phyloP scores from a whole-genome alignment of 2,113 vertebrate species.

The Mastomys natalensis region DNA sequence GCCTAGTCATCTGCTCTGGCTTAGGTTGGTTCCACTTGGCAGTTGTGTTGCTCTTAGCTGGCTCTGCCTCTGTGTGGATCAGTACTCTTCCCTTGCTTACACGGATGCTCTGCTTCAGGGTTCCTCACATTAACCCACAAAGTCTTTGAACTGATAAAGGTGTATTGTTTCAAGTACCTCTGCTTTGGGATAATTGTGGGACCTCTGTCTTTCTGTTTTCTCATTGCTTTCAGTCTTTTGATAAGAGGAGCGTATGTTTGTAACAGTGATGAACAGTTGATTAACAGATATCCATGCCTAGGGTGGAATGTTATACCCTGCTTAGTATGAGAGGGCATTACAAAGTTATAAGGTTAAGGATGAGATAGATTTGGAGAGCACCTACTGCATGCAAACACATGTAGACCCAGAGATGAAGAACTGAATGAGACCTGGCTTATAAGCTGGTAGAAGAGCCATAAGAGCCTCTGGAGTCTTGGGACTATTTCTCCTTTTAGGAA shows the following conservation, averaged over 20 bases:
- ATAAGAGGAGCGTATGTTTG: neutral
- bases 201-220: neutral
- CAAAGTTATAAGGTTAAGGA: neutral
- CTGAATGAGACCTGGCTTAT: neutral
- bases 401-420: neutral
- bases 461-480: neutral
- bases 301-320: neutral
- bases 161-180: neutral
- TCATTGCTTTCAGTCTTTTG: neutral
- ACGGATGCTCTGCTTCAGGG: neutral
- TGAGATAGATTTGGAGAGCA: neutral
- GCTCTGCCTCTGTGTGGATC: neutral
- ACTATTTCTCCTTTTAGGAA: neutral
- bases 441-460: neutral
- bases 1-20: neutral
- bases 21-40: neutral
- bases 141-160: neutral
- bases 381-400: neutral
- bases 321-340: neutral
- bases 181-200: neutral
- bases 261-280: neutral
- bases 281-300: neutral
- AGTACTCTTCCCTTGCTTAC: neutral
- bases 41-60: neutral
- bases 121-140: neutral